Base-by-base conservation (phyloP, 1,140 invertebrate genomes). In the Pomacea maculata region DNA sequence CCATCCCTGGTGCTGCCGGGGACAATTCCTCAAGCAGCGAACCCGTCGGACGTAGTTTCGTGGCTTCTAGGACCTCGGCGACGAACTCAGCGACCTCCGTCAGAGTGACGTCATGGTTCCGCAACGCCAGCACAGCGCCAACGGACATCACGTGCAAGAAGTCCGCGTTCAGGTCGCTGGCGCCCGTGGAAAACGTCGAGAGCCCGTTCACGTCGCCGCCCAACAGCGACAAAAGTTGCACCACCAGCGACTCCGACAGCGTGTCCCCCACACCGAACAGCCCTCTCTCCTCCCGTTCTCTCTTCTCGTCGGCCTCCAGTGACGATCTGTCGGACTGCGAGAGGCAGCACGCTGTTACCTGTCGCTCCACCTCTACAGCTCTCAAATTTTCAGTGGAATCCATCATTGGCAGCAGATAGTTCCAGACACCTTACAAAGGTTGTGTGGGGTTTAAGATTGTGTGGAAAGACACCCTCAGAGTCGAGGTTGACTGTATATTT, bases 321-420 rank as follows among this genome's bases (percentile, higher is more conserved):
- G 80, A 79, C 12, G 75, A 75, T 19, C 21, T 77, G 1, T 64
- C 71, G 9, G 77, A 81, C 45, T 52, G n/a, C 55, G 65, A 71
- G 45, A 73, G 73, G 25, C 29, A 25, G 54, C 52, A 54, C 52
- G 7, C 55, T 11, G 52, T 17, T 34, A 19, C 73, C 12, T 8
- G 1, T 34, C 61, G n/a, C 63, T 29, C 74, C 17, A 76, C 73
- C 19, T 21, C 68, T 15, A 55, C 78, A 17, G 64, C 52, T 54
- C 75, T 85, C 15, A 85, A 85, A 63, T 85, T 85, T 70, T 85
- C 84, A 3, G 83, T 85, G n/a, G 84, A 81, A 52, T 83, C 84
- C 54, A 82, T 85, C 34, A 83, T 85, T 21, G 82, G 80, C 29
- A 81, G 78, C 57, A 61, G 15, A 17, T 61, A 61, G 15, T 61